Conservation (phyloP, 2,113 vertebrate genomes). For the Chamaetylas fuelleborni region DNA sequence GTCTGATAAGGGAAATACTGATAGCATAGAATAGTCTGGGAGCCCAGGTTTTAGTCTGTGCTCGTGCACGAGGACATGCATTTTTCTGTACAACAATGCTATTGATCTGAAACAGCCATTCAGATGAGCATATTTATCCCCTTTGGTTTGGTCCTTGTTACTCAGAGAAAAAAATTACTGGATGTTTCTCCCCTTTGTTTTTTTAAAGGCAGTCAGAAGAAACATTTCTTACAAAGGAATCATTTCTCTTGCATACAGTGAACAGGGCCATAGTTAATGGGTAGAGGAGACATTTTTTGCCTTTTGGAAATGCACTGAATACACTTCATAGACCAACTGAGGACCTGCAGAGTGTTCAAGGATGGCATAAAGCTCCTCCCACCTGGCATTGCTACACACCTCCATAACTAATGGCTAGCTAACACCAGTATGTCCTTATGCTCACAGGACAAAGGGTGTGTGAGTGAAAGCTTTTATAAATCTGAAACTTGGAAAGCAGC, state of each 20-base stretch:
- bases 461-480: neutral
- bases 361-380: neutral
- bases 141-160: neutral
- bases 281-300: neutral
- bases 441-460: neutral
- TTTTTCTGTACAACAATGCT: neutral
- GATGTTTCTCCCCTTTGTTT: accelerated
- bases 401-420: neutral
- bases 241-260: neutral
- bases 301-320: neutral
- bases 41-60: neutral
- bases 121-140: accelerated
- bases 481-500: neutral
- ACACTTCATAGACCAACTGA: neutral
- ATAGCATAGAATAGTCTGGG: neutral
- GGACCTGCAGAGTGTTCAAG: neutral
- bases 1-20: neutral
- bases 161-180: neutral
- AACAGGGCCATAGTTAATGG: neutral
- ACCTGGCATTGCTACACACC: neutral
- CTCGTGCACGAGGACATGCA: neutral
- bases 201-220: neutral
- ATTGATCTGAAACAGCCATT: neutral
- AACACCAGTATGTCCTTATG: neutral
- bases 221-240: neutral